A percentile compares a stretch with the other conserved stretches of the same genome.
phyloP scores from a whole-genome alignment of 1,140 invertebrate species.

The Bombus balteatus region DNA sequence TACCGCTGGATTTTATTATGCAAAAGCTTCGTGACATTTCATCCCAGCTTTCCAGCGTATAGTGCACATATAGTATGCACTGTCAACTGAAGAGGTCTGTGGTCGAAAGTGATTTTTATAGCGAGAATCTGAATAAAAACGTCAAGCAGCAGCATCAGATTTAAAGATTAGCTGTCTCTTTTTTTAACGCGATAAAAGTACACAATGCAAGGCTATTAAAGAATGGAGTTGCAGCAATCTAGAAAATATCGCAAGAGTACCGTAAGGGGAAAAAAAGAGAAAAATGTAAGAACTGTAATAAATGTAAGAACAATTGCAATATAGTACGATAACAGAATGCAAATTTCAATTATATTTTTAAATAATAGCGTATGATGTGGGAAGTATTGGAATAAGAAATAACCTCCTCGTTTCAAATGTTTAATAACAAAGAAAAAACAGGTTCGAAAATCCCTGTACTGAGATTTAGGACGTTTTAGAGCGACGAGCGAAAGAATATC shows the following conservation, averaged over 20 bases:
- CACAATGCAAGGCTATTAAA: too few relatives aligned
- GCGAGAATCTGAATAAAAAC: neutral
- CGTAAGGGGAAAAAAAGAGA: neutral
- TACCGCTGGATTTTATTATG: neutral
- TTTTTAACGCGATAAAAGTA: neutral
- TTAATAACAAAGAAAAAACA: neutral
- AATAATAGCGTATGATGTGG: too few relatives aligned
- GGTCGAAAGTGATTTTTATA: neutral
- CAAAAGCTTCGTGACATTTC: neutral
- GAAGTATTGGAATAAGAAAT: too few relatives aligned
- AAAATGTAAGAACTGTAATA: too few relatives aligned
- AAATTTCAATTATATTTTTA: too few relatives aligned
- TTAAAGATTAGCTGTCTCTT: neutral
- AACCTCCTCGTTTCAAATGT: neutral
- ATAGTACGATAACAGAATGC: too few relatives aligned
- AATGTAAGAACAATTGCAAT: too few relatives aligned
- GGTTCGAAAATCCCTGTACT: neutral
- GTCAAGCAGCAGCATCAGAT: too few relatives aligned
- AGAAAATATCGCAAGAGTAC: too few relatives aligned
- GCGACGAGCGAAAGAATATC: neutral
- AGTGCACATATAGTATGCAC: neutral
- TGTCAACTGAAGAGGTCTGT: neutral
- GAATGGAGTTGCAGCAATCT: too few relatives aligned
- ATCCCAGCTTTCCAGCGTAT: neutral
- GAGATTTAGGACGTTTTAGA: neutral